Base-by-base conservation (phyloP, 2,888 invertebrate species). In the Glomeris marginata region DNA sequence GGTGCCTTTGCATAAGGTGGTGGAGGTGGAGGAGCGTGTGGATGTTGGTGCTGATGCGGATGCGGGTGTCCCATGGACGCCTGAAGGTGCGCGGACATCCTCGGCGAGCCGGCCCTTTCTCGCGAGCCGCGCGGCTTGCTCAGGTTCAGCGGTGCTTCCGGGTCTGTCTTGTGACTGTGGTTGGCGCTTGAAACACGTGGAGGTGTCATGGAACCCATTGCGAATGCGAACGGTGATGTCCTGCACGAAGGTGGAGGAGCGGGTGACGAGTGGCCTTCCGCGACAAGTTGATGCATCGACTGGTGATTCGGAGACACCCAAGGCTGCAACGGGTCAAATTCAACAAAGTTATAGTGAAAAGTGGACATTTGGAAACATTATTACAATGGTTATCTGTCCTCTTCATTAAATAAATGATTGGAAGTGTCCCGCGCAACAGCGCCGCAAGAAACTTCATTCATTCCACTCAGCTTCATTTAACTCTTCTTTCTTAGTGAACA, bases 101-200 rank as follows among this genome's bases (percentile, higher is more conserved):
- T 2, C 21, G 43, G 43, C 22, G n/a, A 28, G 8, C 28, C 28
- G 28, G 28, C 8, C 28, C 28, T 28, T 28, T 28, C 28, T 3
- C 28, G 28, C 3, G 28, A 28, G 8, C 28, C 28, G 28, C 28
- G 28, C 28, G 90, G 90, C 69, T 90, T 91, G 62, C 81, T 81
- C 47, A 91, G 76, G 69, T 91, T 91, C 41, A 92, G 73, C 1
- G 91, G 91, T 1, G 84, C 77, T 64, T 88, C 88, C 81, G 34
- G 71, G 21, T 33, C 42, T 41, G 33, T 49, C 49, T 35, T 42
- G 36, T 16, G 28, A 28, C 28, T 28, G 28, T 28, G 28, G 8
- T 28, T 28, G 28, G 28, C 28, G 28, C 8, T 28, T 28, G 28
- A 28, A 3, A 28, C 28, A 28, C 56, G 47, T 41, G 60, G 59